Conservation (phyloP, 2,113 vertebrate genomes). For the Amphilophus citrinellus region DNA sequence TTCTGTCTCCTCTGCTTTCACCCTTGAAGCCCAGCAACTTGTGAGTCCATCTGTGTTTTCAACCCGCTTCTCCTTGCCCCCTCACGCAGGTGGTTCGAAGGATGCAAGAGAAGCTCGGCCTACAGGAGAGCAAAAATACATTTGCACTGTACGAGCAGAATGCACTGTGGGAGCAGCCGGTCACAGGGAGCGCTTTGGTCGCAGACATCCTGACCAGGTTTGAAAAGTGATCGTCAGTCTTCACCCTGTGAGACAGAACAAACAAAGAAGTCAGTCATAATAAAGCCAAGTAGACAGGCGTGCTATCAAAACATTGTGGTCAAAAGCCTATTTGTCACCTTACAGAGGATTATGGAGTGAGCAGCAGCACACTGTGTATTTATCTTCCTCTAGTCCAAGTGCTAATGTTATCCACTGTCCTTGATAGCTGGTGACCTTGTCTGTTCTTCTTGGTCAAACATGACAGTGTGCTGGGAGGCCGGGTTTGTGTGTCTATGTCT, state of each 20-base stretch:
- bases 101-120: slow-evolving; percentile 89
- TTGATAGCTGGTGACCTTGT: slow-evolving; percentile 59
- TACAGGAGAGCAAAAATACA: slow-evolving; percentile 90
- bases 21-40: neutral
- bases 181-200: slow-evolving; percentile 86
- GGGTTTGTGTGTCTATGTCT: slow-evolving; percentile 37
- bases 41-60: neutral
- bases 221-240: slow-evolving; percentile 83
- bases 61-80: neutral
- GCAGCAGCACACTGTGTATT: slow-evolving; percentile 37
- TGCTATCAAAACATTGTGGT: slow-evolving; percentile 34
- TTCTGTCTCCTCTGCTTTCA: neutral
- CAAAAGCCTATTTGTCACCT: slow-evolving; percentile 38
- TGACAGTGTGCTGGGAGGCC: slow-evolving; percentile 56
- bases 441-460: slow-evolving; percentile 55
- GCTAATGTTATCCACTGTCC: slow-evolving; percentile 44
- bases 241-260: slow-evolving; percentile 37
- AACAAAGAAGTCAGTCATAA: slow-evolving; percentile 41
- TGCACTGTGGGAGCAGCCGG: slow-evolving; percentile 86
- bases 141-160: slow-evolving; percentile 93
- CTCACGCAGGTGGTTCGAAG: slow-evolving; percentile 87
- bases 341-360: neutral
- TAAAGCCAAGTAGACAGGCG: slow-evolving; percentile 31
- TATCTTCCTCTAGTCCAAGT: slow-evolving; percentile 28
- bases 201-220: slow-evolving; percentile 95